Base-by-base conservation (phyloP, 2,797 vertebrate genomes). In the Tangara arthus region DNA sequence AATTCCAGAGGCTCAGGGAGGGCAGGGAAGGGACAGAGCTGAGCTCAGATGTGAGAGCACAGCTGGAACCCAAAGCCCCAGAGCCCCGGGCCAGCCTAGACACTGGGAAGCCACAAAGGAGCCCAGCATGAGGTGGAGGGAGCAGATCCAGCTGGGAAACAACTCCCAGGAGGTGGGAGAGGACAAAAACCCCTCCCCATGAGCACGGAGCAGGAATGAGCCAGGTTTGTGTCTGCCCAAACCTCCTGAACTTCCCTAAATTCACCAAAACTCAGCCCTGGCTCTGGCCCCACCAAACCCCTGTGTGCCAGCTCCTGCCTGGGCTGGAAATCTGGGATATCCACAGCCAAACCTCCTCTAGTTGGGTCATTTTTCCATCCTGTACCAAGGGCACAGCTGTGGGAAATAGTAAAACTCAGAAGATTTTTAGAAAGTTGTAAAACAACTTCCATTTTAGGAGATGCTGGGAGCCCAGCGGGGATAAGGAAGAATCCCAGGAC, bases 331-430 rank as follows among this genome's bases (percentile, higher is more conserved):
- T n/a, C 34, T 7, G 3, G 68, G 56, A 72, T 15, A 23, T 4
- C 17, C 28, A 42, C 19, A 49, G 39, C 18, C 71, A 32, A 77
- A 35, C 30, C 9, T 34, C 3, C n/a, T n/a, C n/a, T n/a, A n/a
- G n/a, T n/a, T 6, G 16, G 9, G 27, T 27, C 37, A 15, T 30
- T 89, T 64, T 21, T 39, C 65, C 32, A 69, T 8, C 37, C 26
- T 7, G 11, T 4, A 12, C 11, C 22, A 18, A 61, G 1, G 10
- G 12, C 2, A 1, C 32, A 69, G 9, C n/a, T 35, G 34, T 26
- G 56, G 56, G 15, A 35, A 35, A 35, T 4, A 16, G 15, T 1
- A 26, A 35, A 26, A 24, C 15, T 12, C 11, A 17, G n/a, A 35
- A 18, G 56, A 12, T 12, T 57, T 57, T 35, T 18, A 8, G 15